Conservation (phyloP, 2,888 invertebrate species). For the Panorpa germanica region DNA sequence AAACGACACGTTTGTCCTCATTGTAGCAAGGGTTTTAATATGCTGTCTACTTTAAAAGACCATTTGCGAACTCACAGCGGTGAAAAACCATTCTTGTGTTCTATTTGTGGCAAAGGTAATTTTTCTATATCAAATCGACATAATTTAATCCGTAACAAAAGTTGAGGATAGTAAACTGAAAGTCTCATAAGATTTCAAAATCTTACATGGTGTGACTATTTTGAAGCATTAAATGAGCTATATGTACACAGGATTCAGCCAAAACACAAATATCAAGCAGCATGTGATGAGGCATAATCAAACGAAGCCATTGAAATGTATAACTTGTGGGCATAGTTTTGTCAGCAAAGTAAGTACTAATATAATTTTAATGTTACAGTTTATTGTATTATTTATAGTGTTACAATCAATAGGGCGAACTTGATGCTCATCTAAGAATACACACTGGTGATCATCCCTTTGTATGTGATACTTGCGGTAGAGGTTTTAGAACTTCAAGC, state of each 20-base stretch:
- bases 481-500: slow-evolving; percentile 36
- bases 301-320: slow-evolving; percentile 23
- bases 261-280: slow-evolving; percentile 37
- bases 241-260: slow-evolving; percentile 39
- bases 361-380: slow-evolving; percentile 10
- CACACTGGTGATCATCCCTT: slow-evolving; percentile 41
- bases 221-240: no score
- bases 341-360: slow-evolving; percentile 20
- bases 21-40: slow-evolving; percentile 27
- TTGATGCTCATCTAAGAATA: slow-evolving; percentile 32
- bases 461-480: slow-evolving; percentile 31
- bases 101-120: slow-evolving; percentile 33
- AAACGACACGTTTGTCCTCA: slow-evolving; percentile 30
- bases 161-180: no score
- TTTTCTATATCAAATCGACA: no score
- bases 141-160: no score
- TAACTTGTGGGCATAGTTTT: slow-evolving; percentile 26
- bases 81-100: slow-evolving; percentile 35
- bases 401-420: slow-evolving; percentile 31
- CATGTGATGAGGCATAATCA: slow-evolving; percentile 36
- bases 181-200: no score
- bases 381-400: no score
- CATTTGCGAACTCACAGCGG: slow-evolving; percentile 35
- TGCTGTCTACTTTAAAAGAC: slow-evolving; percentile 36
- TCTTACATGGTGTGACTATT: no score